Evolutionary conservation across 2,888 invertebrate genomes (phyloP).

Genomic region (Andrena fulva): DNA sequence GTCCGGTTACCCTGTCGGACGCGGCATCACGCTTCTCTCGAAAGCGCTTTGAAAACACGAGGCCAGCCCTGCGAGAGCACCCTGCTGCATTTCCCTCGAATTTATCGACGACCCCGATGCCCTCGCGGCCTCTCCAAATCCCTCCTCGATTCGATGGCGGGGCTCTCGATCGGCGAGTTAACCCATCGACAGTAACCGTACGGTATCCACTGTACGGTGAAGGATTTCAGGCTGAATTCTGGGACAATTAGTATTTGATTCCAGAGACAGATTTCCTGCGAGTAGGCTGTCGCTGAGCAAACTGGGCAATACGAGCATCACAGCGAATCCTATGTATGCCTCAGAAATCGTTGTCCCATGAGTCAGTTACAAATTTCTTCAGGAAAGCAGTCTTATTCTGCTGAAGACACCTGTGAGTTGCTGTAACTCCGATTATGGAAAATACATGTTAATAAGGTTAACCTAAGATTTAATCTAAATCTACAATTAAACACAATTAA

Average conservation of each 20-base stretch:
- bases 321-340: too few relatives aligned
- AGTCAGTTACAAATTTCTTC: too few relatives aligned
- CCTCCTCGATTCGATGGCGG: slow-evolving; percentile 26
- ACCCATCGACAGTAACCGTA: not conserved
- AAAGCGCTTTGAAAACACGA: slow-evolving; percentile 64
- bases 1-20: slow-evolving; percentile 61
- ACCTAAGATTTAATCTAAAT: too few relatives aligned
- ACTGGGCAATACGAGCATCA: not conserved
- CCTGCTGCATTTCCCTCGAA: slow-evolving; percentile 65
- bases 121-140: slow-evolving; percentile 41
- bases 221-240: slow-evolving; percentile 33
- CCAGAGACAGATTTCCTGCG: not conserved
- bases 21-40: slow-evolving; percentile 57
- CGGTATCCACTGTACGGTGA: slow-evolving; percentile 19
- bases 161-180: slow-evolving; percentile 26
- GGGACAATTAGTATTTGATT: slow-evolving; percentile 27
- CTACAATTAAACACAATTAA: too few relatives aligned
- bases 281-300: not conserved
- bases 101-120: slow-evolving; percentile 65
- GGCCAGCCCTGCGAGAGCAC: slow-evolving; percentile 25
- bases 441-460: too few relatives aligned
- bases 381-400: too few relatives aligned
- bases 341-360: too few relatives aligned
- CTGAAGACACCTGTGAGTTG: too few relatives aligned
- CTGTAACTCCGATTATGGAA: too few relatives aligned